These are phyloP conservation scores for Drosophila anomelani DNA, from an alignment of 2,888 invertebrate species.

Conservation along the genomic window DNA sequence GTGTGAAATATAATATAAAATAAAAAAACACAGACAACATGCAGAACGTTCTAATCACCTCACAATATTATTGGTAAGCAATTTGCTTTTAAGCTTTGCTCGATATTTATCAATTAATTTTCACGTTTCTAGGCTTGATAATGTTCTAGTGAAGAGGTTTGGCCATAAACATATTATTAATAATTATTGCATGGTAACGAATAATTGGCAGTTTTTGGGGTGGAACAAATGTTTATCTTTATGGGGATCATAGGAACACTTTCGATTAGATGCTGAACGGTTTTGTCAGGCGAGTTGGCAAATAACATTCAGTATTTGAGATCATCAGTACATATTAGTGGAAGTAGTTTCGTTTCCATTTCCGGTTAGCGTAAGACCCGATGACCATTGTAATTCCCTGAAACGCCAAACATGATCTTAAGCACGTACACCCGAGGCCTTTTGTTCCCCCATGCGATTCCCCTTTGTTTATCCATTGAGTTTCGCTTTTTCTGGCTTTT, in stretches of 20 bases:
- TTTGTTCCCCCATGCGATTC: constrained; percentile 1
- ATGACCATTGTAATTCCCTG: constrained; percentile 1
- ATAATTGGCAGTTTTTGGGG: background rate
- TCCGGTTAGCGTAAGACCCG: constrained; percentile 12
- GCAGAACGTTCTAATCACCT: constrained; percentile 68
- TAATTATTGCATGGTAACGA: constrained; percentile 11
- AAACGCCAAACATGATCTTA: constrained; percentile 23
- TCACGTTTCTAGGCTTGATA: constrained; percentile 9
- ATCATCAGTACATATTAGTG: too few species aligned
- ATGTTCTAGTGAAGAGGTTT: background rate
- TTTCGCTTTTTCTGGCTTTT: constrained; percentile 23
- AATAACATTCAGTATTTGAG: too few species aligned
- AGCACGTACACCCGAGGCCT: constrained; percentile 13
- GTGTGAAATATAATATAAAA: constrained; percentile 11
- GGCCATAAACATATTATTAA: background rate
- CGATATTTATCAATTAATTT: constrained; percentile 1
- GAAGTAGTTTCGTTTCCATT: too few species aligned
- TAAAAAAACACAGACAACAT: constrained; percentile 37
- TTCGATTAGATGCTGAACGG: constrained; percentile 35
- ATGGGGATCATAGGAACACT: constrained; percentile 2
- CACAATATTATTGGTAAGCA: constrained; percentile 78
- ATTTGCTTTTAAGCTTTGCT: background rate
- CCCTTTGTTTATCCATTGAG: constrained; percentile 19
- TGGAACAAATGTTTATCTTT: constrained; percentile 19
- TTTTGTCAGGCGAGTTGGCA: constrained; percentile 28